These are phyloP conservation scores for Bos javanicus DNA, from an alignment of 2,113 vertebrate genomes.

Conservation along the genomic window DNA sequence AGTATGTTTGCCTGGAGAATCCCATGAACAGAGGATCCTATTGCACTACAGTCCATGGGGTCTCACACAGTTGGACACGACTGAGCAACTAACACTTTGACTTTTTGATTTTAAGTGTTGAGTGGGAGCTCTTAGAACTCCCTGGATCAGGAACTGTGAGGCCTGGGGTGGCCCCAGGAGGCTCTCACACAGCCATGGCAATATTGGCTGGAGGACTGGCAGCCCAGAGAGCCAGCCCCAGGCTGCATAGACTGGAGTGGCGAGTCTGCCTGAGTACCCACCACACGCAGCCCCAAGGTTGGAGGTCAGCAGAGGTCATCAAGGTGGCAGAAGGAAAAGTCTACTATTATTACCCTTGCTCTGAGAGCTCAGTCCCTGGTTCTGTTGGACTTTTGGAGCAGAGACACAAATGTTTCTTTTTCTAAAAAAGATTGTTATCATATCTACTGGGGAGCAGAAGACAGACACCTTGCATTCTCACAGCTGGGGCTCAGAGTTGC, in stretches of 20 bases:
- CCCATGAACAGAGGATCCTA: not conserved
- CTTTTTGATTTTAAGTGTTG: not conserved
- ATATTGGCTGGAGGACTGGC: not conserved
- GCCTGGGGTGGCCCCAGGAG: not conserved
- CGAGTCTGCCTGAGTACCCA: not conserved
- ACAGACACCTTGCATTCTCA: not conserved
- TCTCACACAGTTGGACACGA: rapidly evolving
- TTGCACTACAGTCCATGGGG: not conserved
- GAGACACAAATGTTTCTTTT: not conserved
- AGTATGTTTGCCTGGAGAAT: not conserved
- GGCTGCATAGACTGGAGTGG: not conserved
- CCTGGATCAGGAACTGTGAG: not conserved
- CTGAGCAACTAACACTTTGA: not conserved
- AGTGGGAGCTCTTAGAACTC: not conserved
- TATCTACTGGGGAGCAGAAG: not conserved
- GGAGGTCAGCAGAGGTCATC: not conserved
- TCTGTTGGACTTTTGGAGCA: not conserved
- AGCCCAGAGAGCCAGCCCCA: not conserved
- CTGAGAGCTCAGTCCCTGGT: not conserved
- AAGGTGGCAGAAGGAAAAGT: not conserved
- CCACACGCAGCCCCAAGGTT: too few species aligned
- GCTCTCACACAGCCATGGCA: not conserved
- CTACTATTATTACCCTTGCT: not conserved
- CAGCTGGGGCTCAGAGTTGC: not conserved
- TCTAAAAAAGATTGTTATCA: not conserved